A percentile compares a stretch with the other conserved stretches of the same genome.
Evolutionary conservation across 2,888 invertebrate species (phyloP).

Genomic region (Ypsolopha scabrella): DNA sequence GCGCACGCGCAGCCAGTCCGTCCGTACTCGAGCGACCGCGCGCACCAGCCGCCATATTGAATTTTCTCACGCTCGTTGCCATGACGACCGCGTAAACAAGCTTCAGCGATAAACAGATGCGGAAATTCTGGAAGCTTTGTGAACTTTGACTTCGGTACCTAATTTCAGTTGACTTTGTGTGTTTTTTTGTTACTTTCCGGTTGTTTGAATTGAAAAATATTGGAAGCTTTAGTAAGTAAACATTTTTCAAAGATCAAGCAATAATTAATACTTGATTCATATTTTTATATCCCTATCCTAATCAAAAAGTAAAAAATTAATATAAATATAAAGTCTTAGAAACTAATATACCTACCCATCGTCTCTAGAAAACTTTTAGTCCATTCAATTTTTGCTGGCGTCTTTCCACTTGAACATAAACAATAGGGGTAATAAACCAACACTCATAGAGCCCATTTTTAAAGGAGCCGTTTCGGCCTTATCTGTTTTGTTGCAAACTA

Average conservation of each 20-base stretch:
- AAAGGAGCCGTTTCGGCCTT: too few species aligned
- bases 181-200: neutral
- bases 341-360: neutral
- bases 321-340: neutral
- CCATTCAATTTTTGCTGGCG: neutral
- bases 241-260: neutral
- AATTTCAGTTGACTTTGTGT: slow-evolving; percentile 11
- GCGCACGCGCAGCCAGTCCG: slow-evolving; percentile 46
- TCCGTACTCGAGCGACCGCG: slow-evolving; percentile 50
- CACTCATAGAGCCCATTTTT: too few species aligned
- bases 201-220: neutral
- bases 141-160: too few species aligned
- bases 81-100: slow-evolving; percentile 62
- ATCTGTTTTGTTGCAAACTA: too few species aligned
- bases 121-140: neutral
- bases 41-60: slow-evolving; percentile 60
- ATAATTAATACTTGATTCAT: too few species aligned
- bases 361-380: neutral
- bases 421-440: too few species aligned
- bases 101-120: slow-evolving; percentile 13
- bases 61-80: slow-evolving; percentile 39
- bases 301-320: neutral
- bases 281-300: too few species aligned
- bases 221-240: neutral
- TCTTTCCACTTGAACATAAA: neutral